Conservation (phyloP, 2,797 vertebrate genomes). For the Onychomys leucogaster region DNA sequence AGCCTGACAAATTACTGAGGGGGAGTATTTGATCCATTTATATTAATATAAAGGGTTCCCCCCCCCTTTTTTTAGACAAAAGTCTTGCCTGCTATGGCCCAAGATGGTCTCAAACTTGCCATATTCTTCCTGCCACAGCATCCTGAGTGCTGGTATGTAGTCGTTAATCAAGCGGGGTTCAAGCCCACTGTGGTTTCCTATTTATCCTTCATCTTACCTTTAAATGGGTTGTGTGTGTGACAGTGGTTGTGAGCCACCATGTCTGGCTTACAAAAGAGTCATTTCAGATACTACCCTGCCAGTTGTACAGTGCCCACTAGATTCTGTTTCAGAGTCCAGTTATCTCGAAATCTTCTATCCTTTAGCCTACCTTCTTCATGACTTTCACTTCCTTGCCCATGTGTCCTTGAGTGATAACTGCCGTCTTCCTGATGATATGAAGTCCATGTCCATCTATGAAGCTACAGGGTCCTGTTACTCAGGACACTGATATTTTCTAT, state of each 20-base stretch:
- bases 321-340: not conserved
- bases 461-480: not conserved
- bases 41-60: not conserved
- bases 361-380: not conserved
- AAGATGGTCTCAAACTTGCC: not conserved
- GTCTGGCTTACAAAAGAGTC: not conserved
- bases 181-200: not conserved
- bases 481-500: not conserved
- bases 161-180: not conserved
- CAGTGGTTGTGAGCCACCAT: not conserved
- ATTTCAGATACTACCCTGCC: not conserved
- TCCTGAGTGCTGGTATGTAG: not conserved
- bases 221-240: not conserved
- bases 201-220: not conserved
- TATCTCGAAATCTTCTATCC: not conserved
- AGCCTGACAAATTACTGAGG: not conserved
- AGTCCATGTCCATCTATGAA: not conserved
- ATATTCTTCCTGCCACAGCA: not conserved
- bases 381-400: not conserved
- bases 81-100: not conserved
- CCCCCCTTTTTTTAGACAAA: not conserved
- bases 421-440: not conserved
- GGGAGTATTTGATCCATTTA: not conserved
- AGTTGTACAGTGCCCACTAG: not conserved
- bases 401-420: too few relatives aligned